phyloP scores from a whole-genome alignment of 2,797 vertebrate species.

The Meriones psammophilus region DNA sequence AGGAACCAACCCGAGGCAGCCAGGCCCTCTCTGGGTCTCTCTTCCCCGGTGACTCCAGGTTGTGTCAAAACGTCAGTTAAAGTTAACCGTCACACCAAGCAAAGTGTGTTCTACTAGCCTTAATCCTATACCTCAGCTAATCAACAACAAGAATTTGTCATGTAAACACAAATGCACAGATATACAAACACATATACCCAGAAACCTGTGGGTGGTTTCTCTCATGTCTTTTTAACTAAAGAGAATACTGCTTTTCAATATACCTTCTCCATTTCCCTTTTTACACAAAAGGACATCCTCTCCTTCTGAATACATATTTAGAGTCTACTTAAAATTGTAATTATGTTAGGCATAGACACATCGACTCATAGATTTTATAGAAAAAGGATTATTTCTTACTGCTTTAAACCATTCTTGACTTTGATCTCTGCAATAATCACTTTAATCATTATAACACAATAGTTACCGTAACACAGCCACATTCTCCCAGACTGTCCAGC shows the following conservation, averaged over 20 bases:
- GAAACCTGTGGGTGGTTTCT: background rate
- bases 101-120: background rate
- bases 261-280: background rate
- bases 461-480: background rate
- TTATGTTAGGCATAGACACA: background rate
- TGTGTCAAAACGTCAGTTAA: background rate
- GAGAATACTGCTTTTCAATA: background rate
- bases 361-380: background rate
- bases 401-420: conserved; percentile 53
- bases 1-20: background rate
- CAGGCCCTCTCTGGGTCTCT: background rate
- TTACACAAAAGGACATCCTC: background rate
- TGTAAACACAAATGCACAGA: background rate
- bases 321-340: background rate
- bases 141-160: background rate
- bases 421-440: background rate
- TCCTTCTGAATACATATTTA: background rate
- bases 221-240: background rate
- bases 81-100: background rate
- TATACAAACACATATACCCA: background rate
- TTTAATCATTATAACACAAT: background rate
- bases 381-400: conserved; percentile 12
- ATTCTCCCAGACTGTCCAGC: background rate
- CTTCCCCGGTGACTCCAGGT: background rate
- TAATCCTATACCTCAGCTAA: background rate